Base-by-base conservation (phyloP, 1,140 invertebrate genomes). In the Phocides pigmalion region DNA sequence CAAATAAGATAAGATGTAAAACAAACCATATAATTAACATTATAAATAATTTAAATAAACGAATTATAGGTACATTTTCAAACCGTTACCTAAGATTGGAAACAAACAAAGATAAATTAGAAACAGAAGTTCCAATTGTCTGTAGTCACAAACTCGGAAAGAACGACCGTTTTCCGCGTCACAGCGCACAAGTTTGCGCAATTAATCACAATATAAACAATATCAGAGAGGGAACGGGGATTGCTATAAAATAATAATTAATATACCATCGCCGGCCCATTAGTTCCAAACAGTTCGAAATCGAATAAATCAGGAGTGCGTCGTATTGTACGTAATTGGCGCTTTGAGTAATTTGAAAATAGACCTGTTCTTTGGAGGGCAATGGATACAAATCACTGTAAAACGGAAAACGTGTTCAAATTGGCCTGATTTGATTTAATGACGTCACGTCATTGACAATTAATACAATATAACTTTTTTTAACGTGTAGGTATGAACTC, bases 241-340 rank as follows among this genome's bases (percentile, higher is more conserved):
- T 51, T 41, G 53, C 53, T 72, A 76, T 76, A 72, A 79, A 76
- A 76, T 73, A 78, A 74, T 73, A 72, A 79, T 81, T 81, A 78
- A 74, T 81, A 78, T 64, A 72, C 69, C 70, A 80, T 76, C 68
- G 73, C 66, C 62, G 63, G 46, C 41, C 64, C 58, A 65, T 65
- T 66, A 70, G 66, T 72, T 62, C 9, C 15, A 15, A 74, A 66
- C 68, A 63, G 68, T 70, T 70, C 68, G 32, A 66, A 72, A 76
- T 66, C 67, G 50, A 69, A 81, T 81, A 81, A 80, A 80, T 80
- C 78, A 78, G 49, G 32, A 68, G 65, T 65, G 64, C 66, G 66
- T 56, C 58, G 63, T 73, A 50, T 66, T 71, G 66, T 71, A 62
- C 51, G 62, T 73, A 70, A 76, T 68, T 68, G 64, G 70, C 17